These are phyloP conservation scores for Trissolcus japonicus DNA, from an alignment of 2,888 invertebrate species.

Conservation along the genomic window DNA sequence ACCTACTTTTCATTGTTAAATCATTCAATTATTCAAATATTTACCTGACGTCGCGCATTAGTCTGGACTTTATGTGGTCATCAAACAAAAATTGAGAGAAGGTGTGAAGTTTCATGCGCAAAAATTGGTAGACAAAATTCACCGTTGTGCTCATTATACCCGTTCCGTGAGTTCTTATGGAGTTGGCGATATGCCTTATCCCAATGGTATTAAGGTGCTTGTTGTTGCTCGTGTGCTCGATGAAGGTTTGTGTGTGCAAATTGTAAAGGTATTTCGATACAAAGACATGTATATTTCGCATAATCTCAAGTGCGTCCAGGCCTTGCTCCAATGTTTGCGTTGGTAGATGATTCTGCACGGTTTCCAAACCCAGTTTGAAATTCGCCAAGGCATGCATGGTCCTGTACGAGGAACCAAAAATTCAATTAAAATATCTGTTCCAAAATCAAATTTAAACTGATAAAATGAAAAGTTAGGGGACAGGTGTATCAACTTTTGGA, in stretches of 20 bases:
- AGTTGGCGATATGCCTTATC: slow-evolving; percentile 96
- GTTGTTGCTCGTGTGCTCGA: slow-evolving; percentile 92
- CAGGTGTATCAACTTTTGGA: too few species aligned
- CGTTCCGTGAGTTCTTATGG: slow-evolving; percentile 96
- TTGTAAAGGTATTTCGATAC: slow-evolving; percentile 96
- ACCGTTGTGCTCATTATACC: slow-evolving; percentile 97
- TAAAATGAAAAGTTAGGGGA: too few species aligned
- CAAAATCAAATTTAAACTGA: too few species aligned
- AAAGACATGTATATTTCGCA: slow-evolving; percentile 96
- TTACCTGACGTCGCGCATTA: slow-evolving; percentile 86
- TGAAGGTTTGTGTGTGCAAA: slow-evolving; percentile 96
- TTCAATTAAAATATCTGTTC: too few species aligned
- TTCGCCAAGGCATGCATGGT: slow-evolving; percentile 96
- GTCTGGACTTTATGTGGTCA: slow-evolving; percentile 96
- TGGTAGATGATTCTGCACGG: slow-evolving; percentile 95
- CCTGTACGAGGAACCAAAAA: slow-evolving; percentile 80
- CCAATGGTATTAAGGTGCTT: slow-evolving; percentile 97
- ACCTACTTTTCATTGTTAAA: too few species aligned
- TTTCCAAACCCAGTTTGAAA: slow-evolving; percentile 87
- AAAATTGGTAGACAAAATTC: slow-evolving; percentile 94
- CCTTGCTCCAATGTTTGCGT: slow-evolving; percentile 98
- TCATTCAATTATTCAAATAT: slow-evolving; percentile 70
- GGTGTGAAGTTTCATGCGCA: slow-evolving; percentile 93
- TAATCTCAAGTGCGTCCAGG: slow-evolving; percentile 96
- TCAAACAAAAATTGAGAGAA: slow-evolving; percentile 98